phyloP scores from a whole-genome alignment of 1,140 invertebrate genomes.

The Metaphire vulgaris region DNA sequence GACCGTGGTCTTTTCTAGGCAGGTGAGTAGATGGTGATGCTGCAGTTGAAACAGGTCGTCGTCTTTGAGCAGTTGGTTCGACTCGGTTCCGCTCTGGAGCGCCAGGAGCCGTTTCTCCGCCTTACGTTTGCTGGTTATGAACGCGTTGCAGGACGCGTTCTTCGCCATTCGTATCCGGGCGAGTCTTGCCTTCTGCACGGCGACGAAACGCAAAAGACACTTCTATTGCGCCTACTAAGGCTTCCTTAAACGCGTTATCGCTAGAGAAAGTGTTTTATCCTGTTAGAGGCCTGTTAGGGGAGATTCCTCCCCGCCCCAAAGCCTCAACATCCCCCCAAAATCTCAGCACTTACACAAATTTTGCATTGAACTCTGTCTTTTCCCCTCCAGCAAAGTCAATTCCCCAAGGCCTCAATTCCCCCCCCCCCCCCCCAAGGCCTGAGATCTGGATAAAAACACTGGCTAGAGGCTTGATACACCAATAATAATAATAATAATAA shows the following conservation, averaged over 20 bases:
- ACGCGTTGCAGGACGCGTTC: constrained; percentile 96
- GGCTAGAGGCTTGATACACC: no score
- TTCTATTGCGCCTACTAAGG: no score
- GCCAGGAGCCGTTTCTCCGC: constrained; percentile 72
- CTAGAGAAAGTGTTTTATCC: no score
- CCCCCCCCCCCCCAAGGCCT: no score
- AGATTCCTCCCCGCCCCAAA: not conserved
- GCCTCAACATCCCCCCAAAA: no score
- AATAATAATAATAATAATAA: constrained; percentile 2
- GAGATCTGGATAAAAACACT: no score
- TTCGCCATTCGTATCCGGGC: constrained; percentile 96
- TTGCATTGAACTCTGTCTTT: no score
- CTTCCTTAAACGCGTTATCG: no score
- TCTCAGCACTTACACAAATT: no score
- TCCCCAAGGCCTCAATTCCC: no score
- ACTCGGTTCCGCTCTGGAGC: constrained; percentile 43
- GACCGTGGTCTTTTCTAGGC: constrained; percentile 97
- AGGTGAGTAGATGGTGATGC: constrained; percentile 95
- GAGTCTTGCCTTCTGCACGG: constrained; percentile 93
- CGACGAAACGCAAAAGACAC: no score
- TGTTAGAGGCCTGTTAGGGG: not conserved
- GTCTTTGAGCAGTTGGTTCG: constrained; percentile 58
- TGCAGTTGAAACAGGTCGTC: constrained; percentile 98
- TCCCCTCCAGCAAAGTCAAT: no score
- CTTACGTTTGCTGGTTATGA: constrained; percentile 98